Percentiles rank a stretch among this genome's conserved stretches.
Conservation (phyloP, 2,888 invertebrate genomes). For the Apodemia duryi region DNA sequence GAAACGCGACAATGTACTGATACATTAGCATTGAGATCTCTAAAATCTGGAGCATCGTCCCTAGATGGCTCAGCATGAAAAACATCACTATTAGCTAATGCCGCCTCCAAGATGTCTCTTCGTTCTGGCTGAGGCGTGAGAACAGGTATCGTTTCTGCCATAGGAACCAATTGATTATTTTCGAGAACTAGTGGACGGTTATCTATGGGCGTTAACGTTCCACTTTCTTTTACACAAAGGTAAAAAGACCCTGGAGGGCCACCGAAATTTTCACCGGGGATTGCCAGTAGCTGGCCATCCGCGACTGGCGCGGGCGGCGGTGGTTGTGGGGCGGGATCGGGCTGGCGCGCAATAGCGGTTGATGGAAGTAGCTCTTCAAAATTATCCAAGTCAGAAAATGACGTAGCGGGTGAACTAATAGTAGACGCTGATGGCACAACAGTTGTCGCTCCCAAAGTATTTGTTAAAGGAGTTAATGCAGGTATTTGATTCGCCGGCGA, state of each 20-base stretch:
- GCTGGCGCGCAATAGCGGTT: slow-evolving; percentile 62
- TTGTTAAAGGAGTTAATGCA: slow-evolving; percentile 44
- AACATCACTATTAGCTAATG: slow-evolving; percentile 86
- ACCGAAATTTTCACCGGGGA: slow-evolving; percentile 86
- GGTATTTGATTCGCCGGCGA: slow-evolving; percentile 37
- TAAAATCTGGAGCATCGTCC: slow-evolving; percentile 80
- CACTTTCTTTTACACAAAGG: slow-evolving; percentile 85
- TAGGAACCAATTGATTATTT: slow-evolving; percentile 69
- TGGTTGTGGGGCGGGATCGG: slow-evolving; percentile 38
- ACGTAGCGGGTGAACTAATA: slow-evolving; percentile 40
- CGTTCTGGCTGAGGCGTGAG: slow-evolving; percentile 62
- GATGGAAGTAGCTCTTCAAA: slow-evolving; percentile 70
- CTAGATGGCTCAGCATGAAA: slow-evolving; percentile 78
- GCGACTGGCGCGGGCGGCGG: slow-evolving; percentile 61
- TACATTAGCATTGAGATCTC: slow-evolving; percentile 79
- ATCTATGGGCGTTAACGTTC: slow-evolving; percentile 85
- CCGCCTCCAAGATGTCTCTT: slow-evolving; percentile 87
- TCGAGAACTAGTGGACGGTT: slow-evolving; percentile 81
- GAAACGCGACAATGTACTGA: slow-evolving; percentile 81
- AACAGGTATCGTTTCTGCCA: slow-evolving; percentile 54
- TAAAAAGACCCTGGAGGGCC: slow-evolving; percentile 87
- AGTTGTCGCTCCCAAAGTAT: slow-evolving; percentile 35
- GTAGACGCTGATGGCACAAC: slow-evolving; percentile 42
- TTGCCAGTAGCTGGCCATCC: slow-evolving; percentile 83
- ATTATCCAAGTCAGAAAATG: slow-evolving; percentile 58